Evolutionary conservation across 2,888 invertebrate species (phyloP), one percentile per base, ranked within the genome.

Genomic region (Kryphioiulus occultus): DNA sequence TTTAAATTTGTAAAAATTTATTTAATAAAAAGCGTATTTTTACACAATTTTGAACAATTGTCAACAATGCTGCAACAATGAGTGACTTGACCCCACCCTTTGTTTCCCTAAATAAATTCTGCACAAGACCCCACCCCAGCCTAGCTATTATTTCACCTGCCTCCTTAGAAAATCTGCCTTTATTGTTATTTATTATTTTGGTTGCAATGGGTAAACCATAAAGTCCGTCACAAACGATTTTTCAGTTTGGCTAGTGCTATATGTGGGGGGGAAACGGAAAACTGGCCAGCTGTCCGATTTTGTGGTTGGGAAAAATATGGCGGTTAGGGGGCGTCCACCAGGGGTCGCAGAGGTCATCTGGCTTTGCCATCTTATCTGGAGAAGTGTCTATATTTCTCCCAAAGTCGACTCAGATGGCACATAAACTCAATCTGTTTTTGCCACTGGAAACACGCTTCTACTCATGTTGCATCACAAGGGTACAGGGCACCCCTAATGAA

Each of bases 361-460:
- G 68, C 10, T 68, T 68, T 68, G 68, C 26, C 22, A 68, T 68
- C 68, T 68, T 68, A 68, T 68, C 68, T 68, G 26, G 10, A 59
- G 10, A n/a, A 5, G 26, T 68, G 68, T 68, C 68, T 68, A 68
- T 68, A 68, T 68, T 68, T 68, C 68, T 68, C n/a, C 26, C 68
- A 68, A 68, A 68, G 26, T 68, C 7, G 68, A 68, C 68, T 68
- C 26, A 22, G 68, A 68, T 9, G 22, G 26, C 26, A 68, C 26
- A 68, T 68, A 68, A 68, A 68, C 26, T 68, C 68, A 68, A 68
- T 68, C 26, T 68, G 68, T 7, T 68, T 68, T 68, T 68, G 68
- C 68, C 68, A 68, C 68, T 68, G 68, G 68, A 68, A 26, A 26
- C 68, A 68, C 59, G 59, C 9, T 59, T 59, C 59, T 47, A 47